Percentiles rank a stretch among this genome's conserved stretches.
Conservation (phyloP, 2,113 vertebrate species). For the Antennarius striatus region DNA sequence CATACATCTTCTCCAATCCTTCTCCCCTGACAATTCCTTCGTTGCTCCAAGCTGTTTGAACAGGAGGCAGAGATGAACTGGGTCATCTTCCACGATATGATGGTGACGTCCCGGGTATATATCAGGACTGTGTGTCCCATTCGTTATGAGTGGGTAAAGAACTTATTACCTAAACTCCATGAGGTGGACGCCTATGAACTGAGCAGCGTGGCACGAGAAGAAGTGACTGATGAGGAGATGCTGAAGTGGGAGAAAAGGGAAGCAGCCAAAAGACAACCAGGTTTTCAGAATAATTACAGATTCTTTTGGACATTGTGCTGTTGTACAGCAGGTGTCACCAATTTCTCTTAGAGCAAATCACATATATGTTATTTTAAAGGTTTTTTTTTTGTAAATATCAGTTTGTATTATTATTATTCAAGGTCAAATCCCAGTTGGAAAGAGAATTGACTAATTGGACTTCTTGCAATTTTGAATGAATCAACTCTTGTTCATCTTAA, state of each 20-base stretch:
- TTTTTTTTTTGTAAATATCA: no score
- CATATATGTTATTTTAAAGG: no score
- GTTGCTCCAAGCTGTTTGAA: conserved; percentile 84
- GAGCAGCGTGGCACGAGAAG: conserved; percentile 91
- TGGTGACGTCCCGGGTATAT: conserved; percentile 91
- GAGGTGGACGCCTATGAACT: conserved; percentile 91
- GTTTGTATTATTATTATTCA: no score
- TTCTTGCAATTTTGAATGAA: no score
- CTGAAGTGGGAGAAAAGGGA: conserved; percentile 85
- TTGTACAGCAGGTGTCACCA: no score
- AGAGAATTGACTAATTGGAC: no score
- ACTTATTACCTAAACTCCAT: conserved; percentile 93
- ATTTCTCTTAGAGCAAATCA: no score
- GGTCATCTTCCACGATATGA: conserved; percentile 95
- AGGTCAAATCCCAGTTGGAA: no score
- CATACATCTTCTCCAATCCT: neutral
- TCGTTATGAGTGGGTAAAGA: conserved; percentile 93
- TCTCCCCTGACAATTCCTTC: neutral
- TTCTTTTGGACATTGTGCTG: neutral
- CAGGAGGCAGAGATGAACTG: conserved; percentile 89
- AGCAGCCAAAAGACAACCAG: conserved; percentile 82
- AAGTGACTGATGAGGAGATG: conserved; percentile 89
- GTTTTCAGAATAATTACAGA: conserved; percentile 63
- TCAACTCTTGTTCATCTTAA: neutral
- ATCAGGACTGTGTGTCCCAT: conserved; percentile 92